These are phyloP conservation scores for Odobenus rosmarus DNA, from an alignment of 2,113 vertebrate species.

Conservation along the genomic window DNA sequence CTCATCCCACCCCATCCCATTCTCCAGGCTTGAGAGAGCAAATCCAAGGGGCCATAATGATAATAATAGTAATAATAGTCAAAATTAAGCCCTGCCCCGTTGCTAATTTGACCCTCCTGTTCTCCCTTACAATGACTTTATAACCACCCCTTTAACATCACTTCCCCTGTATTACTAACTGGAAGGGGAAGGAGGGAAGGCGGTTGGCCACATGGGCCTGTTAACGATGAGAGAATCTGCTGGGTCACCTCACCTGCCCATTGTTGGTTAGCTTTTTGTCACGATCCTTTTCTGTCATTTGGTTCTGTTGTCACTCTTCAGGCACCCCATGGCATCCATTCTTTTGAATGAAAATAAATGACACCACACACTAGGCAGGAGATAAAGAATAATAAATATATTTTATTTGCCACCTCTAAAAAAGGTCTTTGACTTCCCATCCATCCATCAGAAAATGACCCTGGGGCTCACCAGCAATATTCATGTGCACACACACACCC, in stretches of 20 bases:
- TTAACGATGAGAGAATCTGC: conserved; percentile 49
- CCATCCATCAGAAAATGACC: conserved; percentile 84
- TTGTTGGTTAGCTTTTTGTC: conserved; percentile 69
- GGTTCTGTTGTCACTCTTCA: conserved; percentile 81
- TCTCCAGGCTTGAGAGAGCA: not conserved
- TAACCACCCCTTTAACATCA: not conserved
- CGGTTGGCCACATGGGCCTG: conserved; percentile 49
- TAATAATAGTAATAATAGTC: not conserved
- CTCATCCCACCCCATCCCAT: not conserved
- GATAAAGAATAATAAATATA: conserved; percentile 89
- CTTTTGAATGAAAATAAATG: conserved; percentile 89
- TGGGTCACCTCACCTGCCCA: conserved; percentile 77
- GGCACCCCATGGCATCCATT: conserved; percentile 81
- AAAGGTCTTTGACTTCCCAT: conserved; percentile 74
- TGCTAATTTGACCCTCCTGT: not conserved
- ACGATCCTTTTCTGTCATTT: conserved; percentile 77
- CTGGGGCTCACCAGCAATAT: conserved; percentile 66
- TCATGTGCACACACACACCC: not conserved
- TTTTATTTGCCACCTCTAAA: conserved; percentile 84
- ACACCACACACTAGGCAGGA: conserved; percentile 80
- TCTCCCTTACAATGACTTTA: not conserved
- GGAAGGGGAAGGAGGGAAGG: conserved; percentile 57
- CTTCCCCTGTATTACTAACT: conserved; percentile 62
- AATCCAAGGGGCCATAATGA: not conserved
- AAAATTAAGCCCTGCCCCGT: not conserved